Percentiles rank a stretch among this genome's conserved stretches.
Evolutionary conservation across 2,797 vertebrate species (phyloP).

Genomic region (Zalophus californianus): DNA sequence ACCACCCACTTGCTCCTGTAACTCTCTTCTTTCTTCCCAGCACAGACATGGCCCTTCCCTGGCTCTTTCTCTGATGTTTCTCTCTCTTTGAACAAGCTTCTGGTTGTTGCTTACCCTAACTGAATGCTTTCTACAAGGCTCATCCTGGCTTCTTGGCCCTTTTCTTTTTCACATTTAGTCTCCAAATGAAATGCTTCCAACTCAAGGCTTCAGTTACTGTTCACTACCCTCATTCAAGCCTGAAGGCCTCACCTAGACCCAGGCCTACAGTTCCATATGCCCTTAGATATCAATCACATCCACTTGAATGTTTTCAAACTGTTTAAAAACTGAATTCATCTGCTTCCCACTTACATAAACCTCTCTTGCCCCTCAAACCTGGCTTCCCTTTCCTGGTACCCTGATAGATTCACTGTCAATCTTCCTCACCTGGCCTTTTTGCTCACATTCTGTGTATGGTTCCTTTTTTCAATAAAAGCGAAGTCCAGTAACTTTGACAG

Average conservation of each 20-base stretch:
- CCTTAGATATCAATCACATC: background rate
- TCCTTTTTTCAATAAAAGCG: background rate
- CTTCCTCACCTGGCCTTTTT: background rate
- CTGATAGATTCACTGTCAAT: background rate
- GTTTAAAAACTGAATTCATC: constrained; percentile 13
- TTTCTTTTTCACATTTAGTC: constrained; percentile 30
- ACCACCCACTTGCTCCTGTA: constrained; percentile 48
- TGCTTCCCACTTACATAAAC: background rate
- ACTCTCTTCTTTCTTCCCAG: background rate
- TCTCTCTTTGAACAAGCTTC: background rate
- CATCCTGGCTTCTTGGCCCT: background rate
- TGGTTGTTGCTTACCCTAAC: background rate
- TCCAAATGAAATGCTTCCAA: constrained; percentile 1
- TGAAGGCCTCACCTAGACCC: background rate
- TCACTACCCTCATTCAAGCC: background rate
- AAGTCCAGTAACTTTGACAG: background rate
- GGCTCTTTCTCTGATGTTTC: background rate
- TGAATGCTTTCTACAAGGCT: background rate
- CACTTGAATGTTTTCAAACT: background rate
- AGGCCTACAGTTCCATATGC: background rate
- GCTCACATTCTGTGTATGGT: background rate
- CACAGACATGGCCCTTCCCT: background rate
- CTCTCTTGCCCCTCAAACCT: background rate
- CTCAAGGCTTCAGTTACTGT: background rate
- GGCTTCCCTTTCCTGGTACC: background rate